A percentile compares a stretch with the other conserved stretches of the same genome.
These are phyloP conservation scores for Lordiphosa stackelbergi DNA, from an alignment of 1,140 invertebrate genomes.

Conservation along the genomic window DNA sequence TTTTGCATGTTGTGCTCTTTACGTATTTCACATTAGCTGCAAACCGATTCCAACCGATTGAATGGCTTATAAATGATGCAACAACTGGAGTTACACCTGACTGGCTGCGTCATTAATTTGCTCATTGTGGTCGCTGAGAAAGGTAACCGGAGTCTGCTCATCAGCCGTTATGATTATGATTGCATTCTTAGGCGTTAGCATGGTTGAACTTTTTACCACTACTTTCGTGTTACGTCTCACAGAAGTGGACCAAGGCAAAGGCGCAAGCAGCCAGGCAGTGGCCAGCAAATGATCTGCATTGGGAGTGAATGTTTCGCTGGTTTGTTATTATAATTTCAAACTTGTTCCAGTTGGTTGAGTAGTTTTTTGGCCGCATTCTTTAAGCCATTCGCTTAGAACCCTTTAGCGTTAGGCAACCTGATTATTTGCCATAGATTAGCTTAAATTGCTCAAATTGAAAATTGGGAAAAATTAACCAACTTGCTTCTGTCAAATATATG, in stretches of 20 bases:
- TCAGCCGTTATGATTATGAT: conserved; percentile 9
- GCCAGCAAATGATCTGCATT: conserved; percentile 5
- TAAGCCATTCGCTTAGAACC: conserved; percentile 11
- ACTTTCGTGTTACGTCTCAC: conserved; percentile 2
- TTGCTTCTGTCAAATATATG: too few species aligned
- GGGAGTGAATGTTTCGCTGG: conserved; percentile 2
- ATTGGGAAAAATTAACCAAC: conserved; percentile 1
- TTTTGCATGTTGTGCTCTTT: too few species aligned
- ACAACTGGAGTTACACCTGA: too few species aligned
- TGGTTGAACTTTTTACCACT: conserved; percentile 12
- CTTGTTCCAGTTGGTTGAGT: conserved; percentile 13
- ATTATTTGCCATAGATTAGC: conserved; percentile 1
- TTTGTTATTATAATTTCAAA: conserved; percentile 12
- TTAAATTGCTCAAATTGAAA: not conserved
- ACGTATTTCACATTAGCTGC: too few species aligned
- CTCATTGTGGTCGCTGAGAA: too few species aligned
- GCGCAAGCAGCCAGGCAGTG: not conserved
- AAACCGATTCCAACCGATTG: too few species aligned
- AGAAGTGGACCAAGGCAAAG: conserved; percentile 5
- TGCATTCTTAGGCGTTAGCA: conserved; percentile 12
- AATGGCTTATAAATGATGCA: too few species aligned
- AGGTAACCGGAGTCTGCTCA: not conserved
- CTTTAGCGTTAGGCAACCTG: conserved; percentile 8
- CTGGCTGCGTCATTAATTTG: too few species aligned
- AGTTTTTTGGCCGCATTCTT: conserved; percentile 11